phyloP scores from a whole-genome alignment of 2,888 invertebrate species.

The Chromoteleia sp. region DNA sequence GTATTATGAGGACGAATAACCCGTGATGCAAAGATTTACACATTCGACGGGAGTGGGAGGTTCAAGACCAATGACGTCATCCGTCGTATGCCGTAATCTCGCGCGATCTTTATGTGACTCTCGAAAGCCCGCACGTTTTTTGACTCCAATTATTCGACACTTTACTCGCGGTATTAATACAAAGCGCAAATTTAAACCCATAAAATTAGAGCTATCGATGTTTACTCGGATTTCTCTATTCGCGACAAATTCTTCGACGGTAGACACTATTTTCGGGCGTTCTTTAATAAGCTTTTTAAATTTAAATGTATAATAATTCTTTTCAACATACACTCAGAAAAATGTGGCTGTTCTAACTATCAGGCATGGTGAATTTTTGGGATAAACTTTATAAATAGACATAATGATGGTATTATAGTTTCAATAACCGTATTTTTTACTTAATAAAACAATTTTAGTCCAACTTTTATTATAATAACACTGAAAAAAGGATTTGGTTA shows the following conservation, averaged over 20 bases:
- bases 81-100: constrained; percentile 53
- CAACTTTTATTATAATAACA: too few species aligned
- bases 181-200: background rate
- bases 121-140: constrained; percentile 65
- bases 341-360: too few species aligned
- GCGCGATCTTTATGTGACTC: constrained; percentile 49
- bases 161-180: constrained; percentile 6
- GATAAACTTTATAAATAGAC: too few species aligned
- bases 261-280: background rate
- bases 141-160: constrained; percentile 46
- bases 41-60: constrained; percentile 27
- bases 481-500: too few species aligned
- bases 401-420: too few species aligned
- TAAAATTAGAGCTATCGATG: constrained; percentile 7
- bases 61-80: constrained; percentile 71
- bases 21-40: constrained; percentile 61
- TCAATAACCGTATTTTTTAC: too few species aligned
- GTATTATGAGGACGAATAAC: constrained; percentile 61
- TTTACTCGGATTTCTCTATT: background rate
- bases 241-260: background rate
- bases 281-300: background rate
- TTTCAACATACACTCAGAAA: too few species aligned
- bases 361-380: too few species aligned
- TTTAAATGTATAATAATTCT: background rate
- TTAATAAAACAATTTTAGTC: too few species aligned